Base-by-base conservation (phyloP, 2,797 vertebrate genomes). In the Discoglossus pictus region DNA sequence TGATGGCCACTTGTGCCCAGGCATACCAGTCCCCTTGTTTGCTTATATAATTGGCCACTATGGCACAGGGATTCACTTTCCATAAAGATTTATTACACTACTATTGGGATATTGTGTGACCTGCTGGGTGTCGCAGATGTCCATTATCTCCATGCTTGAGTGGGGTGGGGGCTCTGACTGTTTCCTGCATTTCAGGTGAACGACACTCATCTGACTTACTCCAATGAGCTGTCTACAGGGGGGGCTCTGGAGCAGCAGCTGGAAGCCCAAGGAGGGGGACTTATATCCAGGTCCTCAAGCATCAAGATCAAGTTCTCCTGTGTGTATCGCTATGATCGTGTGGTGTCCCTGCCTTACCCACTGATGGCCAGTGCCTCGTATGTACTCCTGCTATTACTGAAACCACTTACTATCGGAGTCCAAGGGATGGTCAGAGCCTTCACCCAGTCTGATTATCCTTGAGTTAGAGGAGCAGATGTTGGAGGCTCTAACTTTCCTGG, bases 171-270 rank as follows among this genome's bases (percentile, higher is more conserved):
- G n/a, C n/a, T n/a, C n/a, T n/a, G n/a, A n/a, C n/a, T n/a, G n/a
- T n/a, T n/a, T n/a, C n/a, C n/a, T n/a, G n/a, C n/a, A n/a, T 79
- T 72, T 1, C 77, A 86, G 84, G 75, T 78, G 75, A 86, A 86
- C 25, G 31, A 24, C 23, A 80, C 82, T 23, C 83, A 85, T 0
- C 62, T 86, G 38, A 79, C 65, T 0, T 84, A 85, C 20, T 43
- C 69, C 56, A 84, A 82, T 0, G 0, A 38, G 52, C 47, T 68
- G 18, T 46, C 15, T 4, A 74, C 83, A 0, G 18, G 73, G 21
- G 74, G 75, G 0, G 68, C 61, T 25, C 27, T 1, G 25, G 69
- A 75, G 10, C 42, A 1, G 0, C 20, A 0, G n/a, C 13, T 7
- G 11, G 20, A 17, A 0, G 13, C 46, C n/a, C 27, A 4, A 4